phyloP scores from a whole-genome alignment of 2,888 invertebrate species.

The Alcis repandata region DNA sequence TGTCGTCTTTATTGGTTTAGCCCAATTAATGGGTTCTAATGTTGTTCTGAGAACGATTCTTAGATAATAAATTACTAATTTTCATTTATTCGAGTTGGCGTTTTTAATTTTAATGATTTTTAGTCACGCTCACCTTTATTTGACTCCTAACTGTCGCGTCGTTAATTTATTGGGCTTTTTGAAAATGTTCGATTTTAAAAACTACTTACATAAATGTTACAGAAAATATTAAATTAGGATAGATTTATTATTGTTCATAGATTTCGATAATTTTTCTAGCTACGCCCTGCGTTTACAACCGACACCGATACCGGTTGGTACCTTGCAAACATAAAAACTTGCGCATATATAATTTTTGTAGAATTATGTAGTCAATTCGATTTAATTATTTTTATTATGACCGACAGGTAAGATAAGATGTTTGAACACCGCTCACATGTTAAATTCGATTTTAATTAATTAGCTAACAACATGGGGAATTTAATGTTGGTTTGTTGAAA shows the following conservation, averaged over 20 bases:
- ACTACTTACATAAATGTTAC: slow-evolving; percentile 1
- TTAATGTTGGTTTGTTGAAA: background rate
- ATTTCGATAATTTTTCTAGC: too few species aligned
- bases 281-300: too few species aligned
- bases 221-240: too few species aligned
- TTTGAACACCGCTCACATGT: too few species aligned
- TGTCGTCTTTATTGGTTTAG: slow-evolving; percentile 85
- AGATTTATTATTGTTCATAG: too few species aligned
- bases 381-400: too few species aligned
- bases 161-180: slow-evolving; percentile 42
- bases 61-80: slow-evolving; percentile 74
- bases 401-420: too few species aligned
- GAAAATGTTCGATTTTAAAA: slow-evolving; percentile 29
- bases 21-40: slow-evolving; percentile 81
- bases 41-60: slow-evolving; percentile 69
- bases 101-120: slow-evolving; percentile 48
- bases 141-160: slow-evolving; percentile 36
- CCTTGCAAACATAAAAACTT: too few species aligned
- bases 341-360: too few species aligned
- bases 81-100: slow-evolving; percentile 61
- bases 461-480: background rate
- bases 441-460: background rate
- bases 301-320: too few species aligned
- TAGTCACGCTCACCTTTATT: slow-evolving; percentile 48
- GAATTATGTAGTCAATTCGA: too few species aligned